A percentile compares a stretch with the other conserved stretches of the same genome.
Evolutionary conservation across 2,888 invertebrate genomes (phyloP).

Genomic region (Phrixothrix hirtus): DNA sequence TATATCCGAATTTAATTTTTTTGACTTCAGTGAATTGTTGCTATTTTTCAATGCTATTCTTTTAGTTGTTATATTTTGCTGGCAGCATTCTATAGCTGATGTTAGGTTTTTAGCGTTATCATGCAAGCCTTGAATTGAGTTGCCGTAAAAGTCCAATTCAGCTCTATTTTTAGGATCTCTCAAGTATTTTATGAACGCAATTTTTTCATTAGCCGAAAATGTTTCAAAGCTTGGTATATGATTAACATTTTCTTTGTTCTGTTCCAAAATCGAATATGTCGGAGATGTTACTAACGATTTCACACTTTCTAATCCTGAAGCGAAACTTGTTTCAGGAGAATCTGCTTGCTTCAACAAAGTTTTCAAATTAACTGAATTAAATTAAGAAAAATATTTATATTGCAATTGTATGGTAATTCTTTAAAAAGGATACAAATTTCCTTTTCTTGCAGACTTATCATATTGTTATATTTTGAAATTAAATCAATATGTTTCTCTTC

Average conservation of each 20-base stretch:
- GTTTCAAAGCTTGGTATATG: not conserved
- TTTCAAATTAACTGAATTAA: too few species aligned
- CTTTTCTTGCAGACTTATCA: slow-evolving; percentile 49
- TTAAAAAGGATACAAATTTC: slow-evolving; percentile 52
- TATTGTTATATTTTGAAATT: slow-evolving; percentile 45
- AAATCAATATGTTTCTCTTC: slow-evolving; percentile 16
- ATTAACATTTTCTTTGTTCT: slow-evolving; percentile 5
- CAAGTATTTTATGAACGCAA: slow-evolving; percentile 32
- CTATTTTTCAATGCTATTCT: slow-evolving; percentile 36
- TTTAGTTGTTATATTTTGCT: slow-evolving; percentile 44
- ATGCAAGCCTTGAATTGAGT: slow-evolving; percentile 40
- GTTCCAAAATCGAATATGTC: too few species aligned
- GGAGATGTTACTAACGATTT: too few species aligned
- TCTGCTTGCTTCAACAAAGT: too few species aligned
- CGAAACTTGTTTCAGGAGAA: too few species aligned
- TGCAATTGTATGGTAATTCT: too few species aligned
- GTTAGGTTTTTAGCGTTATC: slow-evolving; percentile 42
- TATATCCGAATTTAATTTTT: slow-evolving; percentile 36
- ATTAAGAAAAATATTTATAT: too few species aligned
- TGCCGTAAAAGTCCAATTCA: slow-evolving; percentile 27
- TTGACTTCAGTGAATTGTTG: slow-evolving; percentile 6
- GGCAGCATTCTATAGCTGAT: slow-evolving; percentile 43
- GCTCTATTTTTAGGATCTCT: slow-evolving; percentile 20
- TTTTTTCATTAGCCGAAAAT: slow-evolving; percentile 22
- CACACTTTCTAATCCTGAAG: too few species aligned